phyloP scores from a whole-genome alignment of 1,140 invertebrate genomes.

The Drosophila sulfurigaster region DNA sequence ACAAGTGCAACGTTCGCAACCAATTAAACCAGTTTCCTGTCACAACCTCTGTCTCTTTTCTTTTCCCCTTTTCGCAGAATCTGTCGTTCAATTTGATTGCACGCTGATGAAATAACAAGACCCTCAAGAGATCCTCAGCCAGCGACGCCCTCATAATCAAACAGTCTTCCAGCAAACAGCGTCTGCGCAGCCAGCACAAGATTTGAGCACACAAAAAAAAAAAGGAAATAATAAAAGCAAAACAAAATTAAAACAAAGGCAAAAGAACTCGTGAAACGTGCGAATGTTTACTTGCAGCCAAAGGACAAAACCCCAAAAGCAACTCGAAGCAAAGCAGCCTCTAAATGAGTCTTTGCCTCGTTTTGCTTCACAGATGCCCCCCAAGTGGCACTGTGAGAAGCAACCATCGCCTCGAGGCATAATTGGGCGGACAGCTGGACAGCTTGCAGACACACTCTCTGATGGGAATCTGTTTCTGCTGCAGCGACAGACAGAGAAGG shows the following conservation, averaged over 20 bases:
- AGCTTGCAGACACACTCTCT: background rate
- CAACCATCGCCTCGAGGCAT: background rate
- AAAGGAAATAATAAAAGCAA: slow-evolving; percentile 1
- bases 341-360: background rate
- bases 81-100: slow-evolving; percentile 53
- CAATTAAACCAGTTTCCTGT: slow-evolving; percentile 78
- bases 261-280: slow-evolving; percentile 68
- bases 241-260: slow-evolving; percentile 2
- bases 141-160: slow-evolving; percentile 73
- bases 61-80: slow-evolving; percentile 43
- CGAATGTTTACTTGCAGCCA: slow-evolving; percentile 59
- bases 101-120: slow-evolving; percentile 68
- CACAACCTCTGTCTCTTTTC: slow-evolving; percentile 18
- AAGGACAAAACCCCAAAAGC: slow-evolving; percentile 35
- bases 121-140: slow-evolving; percentile 1
- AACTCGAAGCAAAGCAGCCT: slow-evolving; percentile 6
- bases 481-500: background rate
- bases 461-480: slow-evolving; percentile 35
- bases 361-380: background rate
- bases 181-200: slow-evolving; percentile 50
- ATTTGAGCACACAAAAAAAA: slow-evolving; percentile 18
- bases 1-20: slow-evolving; percentile 68
- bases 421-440: slow-evolving; percentile 31
- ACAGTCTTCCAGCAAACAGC: slow-evolving; percentile 25
- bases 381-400: slow-evolving; percentile 8